These are phyloP conservation scores for Trypoxylon attenuatum DNA, from an alignment of 2,888 invertebrate genomes.

Conservation along the genomic window DNA sequence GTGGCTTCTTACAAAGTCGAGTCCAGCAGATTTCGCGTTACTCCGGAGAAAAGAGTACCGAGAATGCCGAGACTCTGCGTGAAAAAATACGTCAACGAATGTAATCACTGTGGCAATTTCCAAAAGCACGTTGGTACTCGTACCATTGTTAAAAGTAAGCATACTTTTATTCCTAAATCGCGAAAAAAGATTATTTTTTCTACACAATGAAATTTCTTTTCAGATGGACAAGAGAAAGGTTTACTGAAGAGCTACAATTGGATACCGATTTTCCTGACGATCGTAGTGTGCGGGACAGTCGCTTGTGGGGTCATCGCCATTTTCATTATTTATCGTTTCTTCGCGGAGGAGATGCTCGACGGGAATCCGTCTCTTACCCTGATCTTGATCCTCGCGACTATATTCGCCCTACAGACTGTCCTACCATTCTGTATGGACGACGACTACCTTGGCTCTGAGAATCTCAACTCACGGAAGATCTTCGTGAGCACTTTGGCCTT, in stretches of 20 bases:
- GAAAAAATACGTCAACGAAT: conserved; percentile 52
- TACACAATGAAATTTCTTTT: not conserved
- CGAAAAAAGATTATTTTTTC: not conserved
- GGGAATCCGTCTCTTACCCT: conserved; percentile 79
- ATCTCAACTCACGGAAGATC: conserved; percentile 78
- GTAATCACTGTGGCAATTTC: conserved; percentile 66
- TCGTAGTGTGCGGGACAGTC: conserved; percentile 81
- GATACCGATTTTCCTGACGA: conserved; percentile 80
- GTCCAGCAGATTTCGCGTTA: conserved; percentile 43
- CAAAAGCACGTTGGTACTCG: conserved; percentile 23
- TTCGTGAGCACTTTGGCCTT: conserved; percentile 79
- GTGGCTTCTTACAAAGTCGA: conserved; percentile 58
- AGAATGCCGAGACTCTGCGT: conserved; percentile 60
- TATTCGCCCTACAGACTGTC: conserved; percentile 72
- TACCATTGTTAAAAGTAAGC: conserved; percentile 28
- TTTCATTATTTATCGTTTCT: conserved; percentile 81
- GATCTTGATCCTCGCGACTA: conserved; percentile 72
- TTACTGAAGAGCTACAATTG: conserved; percentile 73
- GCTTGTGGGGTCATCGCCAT: conserved; percentile 80
- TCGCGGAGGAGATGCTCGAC: conserved; percentile 80
- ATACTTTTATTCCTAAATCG: not conserved
- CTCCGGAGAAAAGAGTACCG: conserved; percentile 46
- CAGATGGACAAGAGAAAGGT: conserved; percentile 27
- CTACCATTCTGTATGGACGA: conserved; percentile 73
- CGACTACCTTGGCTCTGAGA: conserved; percentile 57